These are phyloP conservation scores for Alcedo atthis DNA, from an alignment of 2,797 vertebrate species.

Conservation along the genomic window DNA sequence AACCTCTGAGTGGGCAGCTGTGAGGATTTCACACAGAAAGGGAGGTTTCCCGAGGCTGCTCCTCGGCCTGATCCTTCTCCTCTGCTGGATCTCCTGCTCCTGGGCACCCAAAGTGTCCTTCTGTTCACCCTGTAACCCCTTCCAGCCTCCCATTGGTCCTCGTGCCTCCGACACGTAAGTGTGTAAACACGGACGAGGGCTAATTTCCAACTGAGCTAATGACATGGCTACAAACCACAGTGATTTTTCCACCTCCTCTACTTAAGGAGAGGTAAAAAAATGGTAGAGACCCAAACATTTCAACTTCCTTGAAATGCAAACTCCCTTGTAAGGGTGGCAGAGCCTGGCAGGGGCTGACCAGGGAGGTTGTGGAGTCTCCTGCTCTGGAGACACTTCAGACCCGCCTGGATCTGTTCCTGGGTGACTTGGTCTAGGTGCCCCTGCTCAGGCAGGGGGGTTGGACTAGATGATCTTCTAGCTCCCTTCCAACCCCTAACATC, in stretches of 20 bases:
- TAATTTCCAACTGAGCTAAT: neutral
- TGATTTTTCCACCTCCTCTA: neutral
- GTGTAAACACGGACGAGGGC: neutral
- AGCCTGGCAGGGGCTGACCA: no score
- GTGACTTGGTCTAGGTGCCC: no score
- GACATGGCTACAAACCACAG: neutral
- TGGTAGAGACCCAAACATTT: neutral
- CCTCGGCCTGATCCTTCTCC: neutral
- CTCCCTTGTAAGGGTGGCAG: neutral
- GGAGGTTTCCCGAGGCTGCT: neutral
- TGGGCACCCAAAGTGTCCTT: neutral
- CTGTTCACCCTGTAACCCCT: neutral
- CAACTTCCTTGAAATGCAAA: neutral
- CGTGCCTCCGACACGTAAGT: neutral
- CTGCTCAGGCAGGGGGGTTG: no score
- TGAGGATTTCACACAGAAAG: accelerated
- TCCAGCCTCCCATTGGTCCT: neutral
- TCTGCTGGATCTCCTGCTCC: neutral
- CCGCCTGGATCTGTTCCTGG: no score
- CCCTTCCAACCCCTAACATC: no score
- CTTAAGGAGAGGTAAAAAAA: neutral
- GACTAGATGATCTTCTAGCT: no score
- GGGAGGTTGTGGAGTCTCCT: no score
- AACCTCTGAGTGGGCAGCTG: neutral
- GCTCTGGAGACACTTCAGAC: no score